phyloP scores from a whole-genome alignment of 2,888 invertebrate species.

The Amphipoea oculea region DNA sequence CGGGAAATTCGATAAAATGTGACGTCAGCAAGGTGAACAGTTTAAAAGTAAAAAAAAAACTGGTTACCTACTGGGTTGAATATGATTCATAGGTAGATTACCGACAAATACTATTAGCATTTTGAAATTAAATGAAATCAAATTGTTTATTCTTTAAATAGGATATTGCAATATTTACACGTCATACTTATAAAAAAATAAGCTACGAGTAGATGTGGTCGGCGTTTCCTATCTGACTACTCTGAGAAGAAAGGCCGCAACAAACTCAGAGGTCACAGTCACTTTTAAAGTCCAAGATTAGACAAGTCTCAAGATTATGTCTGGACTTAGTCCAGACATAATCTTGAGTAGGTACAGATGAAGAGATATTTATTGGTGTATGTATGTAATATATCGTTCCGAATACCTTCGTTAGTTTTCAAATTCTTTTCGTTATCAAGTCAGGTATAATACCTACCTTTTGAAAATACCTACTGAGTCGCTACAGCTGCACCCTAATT shows the following conservation, averaged over 20 bases:
- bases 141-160: not conserved
- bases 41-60: not conserved
- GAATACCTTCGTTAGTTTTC: not conserved
- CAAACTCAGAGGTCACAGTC: not conserved
- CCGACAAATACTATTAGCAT: not conserved
- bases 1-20: not conserved
- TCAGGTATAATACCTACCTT: not conserved
- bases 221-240: not conserved
- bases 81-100: not conserved
- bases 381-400: not conserved
- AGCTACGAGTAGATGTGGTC: not conserved
- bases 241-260: not conserved
- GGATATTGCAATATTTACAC: not conserved
- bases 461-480: not conserved
- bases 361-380: not conserved
- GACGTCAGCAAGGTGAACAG: no score
- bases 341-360: not conserved
- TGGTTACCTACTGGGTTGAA: not conserved
- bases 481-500: no score
- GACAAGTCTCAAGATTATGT: no score
- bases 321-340: no score
- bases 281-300: no score
- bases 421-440: not conserved
- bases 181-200: not conserved
- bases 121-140: not conserved